Percentiles rank a stretch among this genome's conserved stretches.
phyloP scores from a whole-genome alignment of 2,797 vertebrate genomes.

The Telmatherina bonti region DNA sequence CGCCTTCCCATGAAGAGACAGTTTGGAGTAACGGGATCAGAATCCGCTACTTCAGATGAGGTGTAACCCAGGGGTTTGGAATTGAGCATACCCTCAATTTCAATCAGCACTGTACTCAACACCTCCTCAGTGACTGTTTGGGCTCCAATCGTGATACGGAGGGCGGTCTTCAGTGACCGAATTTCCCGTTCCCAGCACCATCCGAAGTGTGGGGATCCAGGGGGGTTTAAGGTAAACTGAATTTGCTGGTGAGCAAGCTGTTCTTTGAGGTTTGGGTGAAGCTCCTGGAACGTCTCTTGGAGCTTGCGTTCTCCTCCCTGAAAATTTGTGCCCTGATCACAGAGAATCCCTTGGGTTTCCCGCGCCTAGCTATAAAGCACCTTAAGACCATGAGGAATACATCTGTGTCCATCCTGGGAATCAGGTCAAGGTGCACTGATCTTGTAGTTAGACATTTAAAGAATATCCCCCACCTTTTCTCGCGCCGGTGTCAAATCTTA shows the following conservation, averaged over 20 bases:
- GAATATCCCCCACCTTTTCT: no score
- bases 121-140: conserved; percentile 3
- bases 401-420: background rate
- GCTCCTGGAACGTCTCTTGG: background rate
- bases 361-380: background rate
- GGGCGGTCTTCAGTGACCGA: background rate
- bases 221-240: background rate
- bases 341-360: background rate
- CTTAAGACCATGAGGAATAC: background rate
- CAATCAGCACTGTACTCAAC: background rate
- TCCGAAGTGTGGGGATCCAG: conserved; percentile 6
- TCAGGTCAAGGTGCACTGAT: background rate
- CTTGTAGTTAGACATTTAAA: background rate
- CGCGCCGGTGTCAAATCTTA: no score
- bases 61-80: no score
- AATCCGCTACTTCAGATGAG: background rate
- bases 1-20: background rate
- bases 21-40: background rate
- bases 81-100: no score
- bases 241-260: background rate
- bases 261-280: background rate
- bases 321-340: background rate
- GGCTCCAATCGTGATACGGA: background rate
- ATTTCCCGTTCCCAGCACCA: background rate
- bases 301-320: background rate